These are phyloP conservation scores for Scrobipalpa costella DNA, from an alignment of 2,888 invertebrate genomes.

Conservation along the genomic window DNA sequence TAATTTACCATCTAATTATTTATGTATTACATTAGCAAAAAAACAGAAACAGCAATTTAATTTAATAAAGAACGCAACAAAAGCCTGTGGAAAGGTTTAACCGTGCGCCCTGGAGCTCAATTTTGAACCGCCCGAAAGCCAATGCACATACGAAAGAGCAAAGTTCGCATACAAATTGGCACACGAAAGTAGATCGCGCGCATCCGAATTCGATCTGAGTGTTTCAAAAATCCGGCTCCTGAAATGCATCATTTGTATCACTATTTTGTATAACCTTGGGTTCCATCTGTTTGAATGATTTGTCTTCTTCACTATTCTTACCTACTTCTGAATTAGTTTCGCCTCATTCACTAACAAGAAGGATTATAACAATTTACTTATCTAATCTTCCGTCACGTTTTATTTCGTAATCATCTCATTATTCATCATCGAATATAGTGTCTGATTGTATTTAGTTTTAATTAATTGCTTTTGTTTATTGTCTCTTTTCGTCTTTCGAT, in stretches of 20 bases:
- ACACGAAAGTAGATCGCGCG: too few relatives aligned
- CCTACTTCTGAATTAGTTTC: not conserved
- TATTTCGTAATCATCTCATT: constrained; percentile 8
- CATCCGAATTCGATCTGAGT: too few relatives aligned
- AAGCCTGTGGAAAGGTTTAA: too few relatives aligned
- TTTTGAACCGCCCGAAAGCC: too few relatives aligned
- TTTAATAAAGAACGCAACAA: too few relatives aligned
- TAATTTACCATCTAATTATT: too few relatives aligned
- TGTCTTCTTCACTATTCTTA: not conserved
- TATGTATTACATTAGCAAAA: too few relatives aligned
- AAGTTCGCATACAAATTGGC: too few relatives aligned
- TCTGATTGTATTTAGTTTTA: not conserved
- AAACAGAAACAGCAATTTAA: too few relatives aligned
- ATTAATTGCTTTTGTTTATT: constrained; percentile 3
- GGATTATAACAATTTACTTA: not conserved
- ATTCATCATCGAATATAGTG: not conserved
- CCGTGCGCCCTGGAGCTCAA: too few relatives aligned
- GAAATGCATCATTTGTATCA: not conserved
- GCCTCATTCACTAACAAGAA: not conserved
- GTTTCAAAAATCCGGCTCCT: too few relatives aligned
- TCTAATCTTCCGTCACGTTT: constrained; percentile 2
- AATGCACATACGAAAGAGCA: too few relatives aligned
- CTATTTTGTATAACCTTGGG: not conserved
- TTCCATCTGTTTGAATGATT: not conserved
- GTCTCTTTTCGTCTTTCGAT: not conserved